Percentiles rank a stretch among this genome's conserved stretches.
phyloP scores from a whole-genome alignment of 2,797 vertebrate species.

The Darevskia nairensis region DNA sequence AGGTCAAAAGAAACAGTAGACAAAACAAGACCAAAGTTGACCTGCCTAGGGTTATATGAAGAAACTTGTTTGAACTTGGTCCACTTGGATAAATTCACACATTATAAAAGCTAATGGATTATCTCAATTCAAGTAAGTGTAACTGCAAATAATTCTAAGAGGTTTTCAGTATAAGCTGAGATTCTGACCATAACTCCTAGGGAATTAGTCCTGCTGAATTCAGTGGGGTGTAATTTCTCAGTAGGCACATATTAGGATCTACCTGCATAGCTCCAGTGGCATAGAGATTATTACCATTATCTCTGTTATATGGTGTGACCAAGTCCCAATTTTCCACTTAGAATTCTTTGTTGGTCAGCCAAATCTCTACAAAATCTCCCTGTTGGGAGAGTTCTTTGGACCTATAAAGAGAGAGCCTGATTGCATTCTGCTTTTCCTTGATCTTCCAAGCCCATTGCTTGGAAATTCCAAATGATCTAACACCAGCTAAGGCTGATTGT shows the following conservation, averaged over 20 bases:
- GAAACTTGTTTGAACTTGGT: neutral
- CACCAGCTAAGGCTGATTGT: neutral
- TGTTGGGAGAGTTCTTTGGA: neutral
- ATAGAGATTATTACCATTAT: neutral
- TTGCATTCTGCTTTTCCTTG: neutral
- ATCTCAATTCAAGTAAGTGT: neutral
- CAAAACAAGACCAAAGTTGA: neutral
- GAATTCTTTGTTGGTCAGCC: neutral
- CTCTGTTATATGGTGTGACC: neutral
- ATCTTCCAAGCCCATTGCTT: neutral
- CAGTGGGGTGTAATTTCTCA: neutral
- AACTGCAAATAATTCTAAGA: neutral
- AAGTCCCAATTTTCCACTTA: neutral
- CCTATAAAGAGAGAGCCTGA: neutral
- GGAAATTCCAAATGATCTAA: conserved; percentile 4
- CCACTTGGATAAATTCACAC: neutral
- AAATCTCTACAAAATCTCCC: neutral
- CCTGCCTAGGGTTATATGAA: neutral
- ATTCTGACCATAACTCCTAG: neutral
- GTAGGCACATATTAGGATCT: too few relatives aligned
- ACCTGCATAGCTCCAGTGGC: neutral
- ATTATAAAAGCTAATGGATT: neutral
- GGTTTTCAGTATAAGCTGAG: neutral
- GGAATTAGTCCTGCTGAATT: neutral
- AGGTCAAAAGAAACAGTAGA: neutral